phyloP scores from a whole-genome alignment of 2,888 invertebrate species.

The Lycocerus yunnanus region DNA sequence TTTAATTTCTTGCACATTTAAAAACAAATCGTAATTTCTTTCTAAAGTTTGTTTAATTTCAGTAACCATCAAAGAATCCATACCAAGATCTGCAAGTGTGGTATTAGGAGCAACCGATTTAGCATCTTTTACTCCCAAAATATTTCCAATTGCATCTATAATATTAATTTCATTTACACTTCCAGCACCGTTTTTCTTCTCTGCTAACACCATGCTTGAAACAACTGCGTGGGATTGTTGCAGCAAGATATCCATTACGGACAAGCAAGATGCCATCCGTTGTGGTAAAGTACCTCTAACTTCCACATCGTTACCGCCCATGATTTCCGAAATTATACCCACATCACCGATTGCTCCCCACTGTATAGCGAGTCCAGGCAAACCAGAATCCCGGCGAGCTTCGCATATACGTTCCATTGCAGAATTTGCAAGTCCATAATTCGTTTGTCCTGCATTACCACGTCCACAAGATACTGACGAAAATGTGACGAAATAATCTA shows the following conservation, averaged over 20 bases:
- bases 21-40: constrained; percentile 86
- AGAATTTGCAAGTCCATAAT: constrained; percentile 97
- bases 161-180: constrained; percentile 66
- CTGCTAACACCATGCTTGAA: constrained; percentile 85
- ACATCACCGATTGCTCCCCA: constrained; percentile 99
- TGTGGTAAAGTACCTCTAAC: constrained; percentile 97
- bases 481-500: constrained; percentile 94
- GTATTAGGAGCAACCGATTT: constrained; percentile 75
- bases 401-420: constrained; percentile 96
- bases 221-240: constrained; percentile 85
- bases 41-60: constrained; percentile 97
- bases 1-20: constrained; percentile 91
- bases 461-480: constrained; percentile 96
- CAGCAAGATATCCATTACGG: constrained; percentile 86
- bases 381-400: constrained; percentile 77
- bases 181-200: constrained; percentile 70
- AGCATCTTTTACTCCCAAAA: constrained; percentile 87
- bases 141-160: constrained; percentile 82
- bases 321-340: constrained; percentile 86
- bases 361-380: constrained; percentile 89
- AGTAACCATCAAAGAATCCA: constrained; percentile 98
- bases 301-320: constrained; percentile 88
- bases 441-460: constrained; percentile 95
- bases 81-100: constrained; percentile 91
- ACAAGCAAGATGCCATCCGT: constrained; percentile 90